Evolutionary conservation across 2,113 vertebrate species (phyloP), one percentile per base, ranked within the genome.

Genomic region (Tapirus terrestris): DNA sequence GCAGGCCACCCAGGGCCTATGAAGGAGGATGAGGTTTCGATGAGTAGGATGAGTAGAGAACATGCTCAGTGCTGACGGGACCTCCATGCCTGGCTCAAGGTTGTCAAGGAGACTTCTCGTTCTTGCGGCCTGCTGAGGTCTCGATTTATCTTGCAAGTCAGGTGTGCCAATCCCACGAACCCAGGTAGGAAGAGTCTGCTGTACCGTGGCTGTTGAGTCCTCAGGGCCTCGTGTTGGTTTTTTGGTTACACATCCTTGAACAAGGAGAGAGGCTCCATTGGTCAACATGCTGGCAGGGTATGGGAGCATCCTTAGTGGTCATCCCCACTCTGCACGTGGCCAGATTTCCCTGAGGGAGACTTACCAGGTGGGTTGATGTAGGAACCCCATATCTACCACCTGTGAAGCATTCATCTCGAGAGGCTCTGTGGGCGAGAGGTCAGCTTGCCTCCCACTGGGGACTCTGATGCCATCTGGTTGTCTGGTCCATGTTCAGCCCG

Each of bases 281-380:
- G 25, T 36, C 4, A 2, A 9, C 25, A 0, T 58, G 8, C 12
- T n/a, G 25, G 16, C 11, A 29, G 8, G 36, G 4, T 13, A 16
- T 3, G 0, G 18, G 29, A 39, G 63, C 16, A 1, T 31, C 29
- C 1, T 10, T 1, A n/a, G 4, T 3, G 70, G 8, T 14, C 6
- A 0, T 56, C 23, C 48, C 8, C 5, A 0, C 1, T 25, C 20
- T 58, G 29, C 0, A 1, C 33, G 27, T n/a, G 6, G 20, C 39
- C 6, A 4, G 53, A 39, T 20, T 39, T 89, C 80, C 53, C 81
- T 18, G 51, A n/a, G 65, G 67, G 39, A 45, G 53, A 20, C n/a
- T 14, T 17, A 33, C 48, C 53, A 77, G 20, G 33, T 23, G 6
- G 13, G 31, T 5, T 23, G 56, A 33, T 9, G 21, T 29, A 8